These are phyloP conservation scores for Eueides isabella DNA, from an alignment of 1,140 invertebrate species.

Conservation along the genomic window DNA sequence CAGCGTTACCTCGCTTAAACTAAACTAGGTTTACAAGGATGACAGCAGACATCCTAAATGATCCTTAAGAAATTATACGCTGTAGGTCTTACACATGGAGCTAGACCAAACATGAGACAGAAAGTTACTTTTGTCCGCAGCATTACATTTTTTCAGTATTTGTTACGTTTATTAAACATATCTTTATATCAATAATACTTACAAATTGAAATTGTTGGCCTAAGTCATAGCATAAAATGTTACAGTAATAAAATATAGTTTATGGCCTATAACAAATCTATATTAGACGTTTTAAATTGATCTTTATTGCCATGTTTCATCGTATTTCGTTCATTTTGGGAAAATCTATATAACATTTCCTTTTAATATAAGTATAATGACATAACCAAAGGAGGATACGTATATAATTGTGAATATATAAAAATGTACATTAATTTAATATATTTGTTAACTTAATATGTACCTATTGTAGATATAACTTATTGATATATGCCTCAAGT, in stretches of 20 bases:
- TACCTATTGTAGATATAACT: no score
- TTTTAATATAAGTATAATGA: not conserved
- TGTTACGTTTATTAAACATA: not conserved
- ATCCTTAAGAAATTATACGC: not conserved
- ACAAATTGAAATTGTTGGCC: not conserved
- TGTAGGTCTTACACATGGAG: not conserved
- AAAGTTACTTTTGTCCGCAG: not conserved
- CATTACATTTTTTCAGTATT: not conserved
- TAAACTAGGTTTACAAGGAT: no score
- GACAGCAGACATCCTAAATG: no score
- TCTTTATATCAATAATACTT: not conserved
- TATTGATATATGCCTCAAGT: no score
- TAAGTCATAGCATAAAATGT: not conserved
- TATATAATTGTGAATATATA: no score
- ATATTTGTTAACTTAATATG: no score
- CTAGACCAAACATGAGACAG: not conserved
- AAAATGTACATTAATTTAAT: no score
- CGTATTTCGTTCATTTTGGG: not conserved
- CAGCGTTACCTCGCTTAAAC: no score
- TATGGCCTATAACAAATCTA: conserved; percentile 2
- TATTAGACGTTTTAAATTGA: conserved; percentile 7
- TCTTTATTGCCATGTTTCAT: not conserved
- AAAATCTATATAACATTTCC: not conserved
- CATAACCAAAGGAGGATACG: no score
- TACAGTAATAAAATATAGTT: not conserved